Conservation (phyloP, 2,888 invertebrate genomes). For the Melangyna quadrimaculata region DNA sequence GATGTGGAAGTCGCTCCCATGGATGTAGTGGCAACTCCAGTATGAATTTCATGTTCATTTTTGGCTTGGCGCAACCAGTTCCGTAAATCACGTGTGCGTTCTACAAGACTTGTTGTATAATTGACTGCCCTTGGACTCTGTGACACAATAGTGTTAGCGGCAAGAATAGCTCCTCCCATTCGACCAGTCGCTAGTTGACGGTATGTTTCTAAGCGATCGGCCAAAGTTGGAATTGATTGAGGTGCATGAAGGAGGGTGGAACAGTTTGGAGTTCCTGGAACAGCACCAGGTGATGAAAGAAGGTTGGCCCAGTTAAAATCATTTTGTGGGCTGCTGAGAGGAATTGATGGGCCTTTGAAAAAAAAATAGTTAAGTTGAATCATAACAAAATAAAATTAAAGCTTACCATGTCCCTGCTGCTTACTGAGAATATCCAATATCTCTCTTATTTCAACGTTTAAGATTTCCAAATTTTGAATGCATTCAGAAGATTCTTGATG, state of each 20-base stretch:
- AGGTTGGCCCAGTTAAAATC: conserved; percentile 78
- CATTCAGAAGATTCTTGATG: conserved; percentile 86
- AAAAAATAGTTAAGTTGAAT: not conserved
- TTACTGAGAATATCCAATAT: conserved; percentile 86
- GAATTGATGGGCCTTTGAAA: conserved; percentile 41
- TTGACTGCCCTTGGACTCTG: conserved; percentile 81
- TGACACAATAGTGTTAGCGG: conserved; percentile 80
- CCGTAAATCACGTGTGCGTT: conserved; percentile 85
- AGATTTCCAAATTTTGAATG: conserved; percentile 86
- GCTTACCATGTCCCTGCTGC: conserved; percentile 81
- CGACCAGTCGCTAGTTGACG: conserved; percentile 82
- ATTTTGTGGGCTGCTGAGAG: conserved; percentile 73
- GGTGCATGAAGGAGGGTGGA: conserved; percentile 75
- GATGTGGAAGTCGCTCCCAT: not conserved
- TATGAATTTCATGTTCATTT: conserved; percentile 79
- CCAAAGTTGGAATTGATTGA: conserved; percentile 81
- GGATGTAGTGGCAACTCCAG: conserved; percentile 67
- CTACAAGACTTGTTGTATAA: conserved; percentile 84
- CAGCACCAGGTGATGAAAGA: conserved; percentile 70
- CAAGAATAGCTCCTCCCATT: conserved; percentile 80
- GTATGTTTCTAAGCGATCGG: conserved; percentile 83
- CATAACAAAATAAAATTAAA: not conserved
- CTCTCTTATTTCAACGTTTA: conserved; percentile 87
- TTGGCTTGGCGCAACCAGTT: conserved; percentile 85
- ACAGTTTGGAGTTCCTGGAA: conserved; percentile 40